Conservation (phyloP, 23 tunicate genomes). For the Styela clava region DNA sequence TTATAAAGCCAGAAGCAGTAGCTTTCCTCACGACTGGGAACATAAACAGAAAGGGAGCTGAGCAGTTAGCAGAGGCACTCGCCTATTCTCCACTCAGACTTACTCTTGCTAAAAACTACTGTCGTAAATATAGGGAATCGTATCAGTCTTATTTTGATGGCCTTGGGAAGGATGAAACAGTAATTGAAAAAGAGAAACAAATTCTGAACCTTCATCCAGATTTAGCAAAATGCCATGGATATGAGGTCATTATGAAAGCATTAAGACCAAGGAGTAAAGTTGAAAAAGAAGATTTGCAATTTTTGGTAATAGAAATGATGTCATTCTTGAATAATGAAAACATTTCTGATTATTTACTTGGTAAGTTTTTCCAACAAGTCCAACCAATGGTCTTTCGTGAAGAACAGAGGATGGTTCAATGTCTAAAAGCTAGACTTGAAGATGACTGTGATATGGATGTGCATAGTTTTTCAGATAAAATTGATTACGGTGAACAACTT, state of each 20-base stretch:
- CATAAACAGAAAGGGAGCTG: not conserved
- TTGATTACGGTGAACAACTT: not conserved
- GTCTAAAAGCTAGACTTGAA: too few relatives aligned
- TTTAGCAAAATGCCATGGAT: constrained; percentile 4
- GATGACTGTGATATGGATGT: too few relatives aligned
- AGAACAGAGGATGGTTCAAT: too few relatives aligned
- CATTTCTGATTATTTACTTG: not conserved
- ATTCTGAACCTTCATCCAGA: constrained; percentile 3
- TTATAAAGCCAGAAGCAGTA: not conserved
- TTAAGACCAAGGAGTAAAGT: not conserved
- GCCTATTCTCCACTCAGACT: constrained; percentile 26
- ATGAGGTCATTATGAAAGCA: constrained; percentile 11
- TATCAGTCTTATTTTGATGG: not conserved
- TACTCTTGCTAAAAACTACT: not conserved
- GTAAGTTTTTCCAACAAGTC: not conserved
- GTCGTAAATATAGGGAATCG: not conserved
- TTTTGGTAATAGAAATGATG: constrained; percentile 12
- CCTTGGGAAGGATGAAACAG: not conserved
- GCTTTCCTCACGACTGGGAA: not conserved
- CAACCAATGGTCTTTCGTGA: too few relatives aligned
- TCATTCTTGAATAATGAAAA: constrained; percentile 3
- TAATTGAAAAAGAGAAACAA: constrained; percentile 1
- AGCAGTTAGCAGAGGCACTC: not conserved
- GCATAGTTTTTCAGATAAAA: too few relatives aligned
- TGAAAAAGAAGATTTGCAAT: not conserved